phyloP scores from a whole-genome alignment of 2,888 invertebrate genomes.

The Nemurella pictetii region DNA sequence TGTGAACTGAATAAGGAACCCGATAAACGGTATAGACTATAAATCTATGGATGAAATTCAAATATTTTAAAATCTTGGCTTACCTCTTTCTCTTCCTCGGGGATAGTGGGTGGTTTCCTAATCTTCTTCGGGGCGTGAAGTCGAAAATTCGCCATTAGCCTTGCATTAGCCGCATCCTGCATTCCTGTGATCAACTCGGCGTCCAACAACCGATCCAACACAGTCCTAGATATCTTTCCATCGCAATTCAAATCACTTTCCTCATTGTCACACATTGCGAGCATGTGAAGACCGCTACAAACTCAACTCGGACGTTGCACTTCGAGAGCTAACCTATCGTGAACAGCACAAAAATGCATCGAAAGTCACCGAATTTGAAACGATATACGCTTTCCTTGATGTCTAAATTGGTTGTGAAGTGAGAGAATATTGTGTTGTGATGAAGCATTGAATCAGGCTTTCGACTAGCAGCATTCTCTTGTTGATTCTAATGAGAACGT shows the following conservation, averaged over 20 bases:
- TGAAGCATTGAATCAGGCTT: background rate
- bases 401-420: background rate
- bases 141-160: constrained; percentile 9
- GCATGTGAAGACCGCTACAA: background rate
- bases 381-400: background rate
- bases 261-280: constrained; percentile 5
- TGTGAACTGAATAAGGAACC: background rate
- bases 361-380: background rate
- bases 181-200: background rate
- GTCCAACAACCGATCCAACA: background rate
- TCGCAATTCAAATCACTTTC: constrained; percentile 13
- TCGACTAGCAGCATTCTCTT: background rate
- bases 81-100: constrained; percentile 23
- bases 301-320: too few species aligned
- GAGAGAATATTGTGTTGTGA: background rate
- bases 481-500: constrained; percentile 23
- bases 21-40: background rate
- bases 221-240: constrained; percentile 1
- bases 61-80: background rate
- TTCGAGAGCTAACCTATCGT: background rate
- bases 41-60: too few species aligned
- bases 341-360: background rate
- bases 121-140: constrained; percentile 20
- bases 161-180: background rate
- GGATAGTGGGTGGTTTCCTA: constrained; percentile 16